Percentiles rank a stretch among this genome's conserved stretches.
These are phyloP conservation scores for Tetragonula clypearis DNA, from an alignment of 1,140 invertebrate genomes.

Conservation along the genomic window DNA sequence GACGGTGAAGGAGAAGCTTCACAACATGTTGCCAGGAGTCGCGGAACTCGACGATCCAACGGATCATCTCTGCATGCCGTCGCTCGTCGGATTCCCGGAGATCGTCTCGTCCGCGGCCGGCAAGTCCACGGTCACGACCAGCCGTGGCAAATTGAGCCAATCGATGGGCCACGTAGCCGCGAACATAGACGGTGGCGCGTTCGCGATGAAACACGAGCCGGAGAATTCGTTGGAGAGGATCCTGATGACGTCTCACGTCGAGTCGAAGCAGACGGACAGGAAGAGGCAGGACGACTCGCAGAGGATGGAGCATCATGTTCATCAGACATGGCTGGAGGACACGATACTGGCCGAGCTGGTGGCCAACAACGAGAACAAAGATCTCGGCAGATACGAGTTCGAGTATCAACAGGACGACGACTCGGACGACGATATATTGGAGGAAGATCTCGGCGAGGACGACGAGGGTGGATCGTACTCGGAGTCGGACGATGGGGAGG, in stretches of 20 bases:
- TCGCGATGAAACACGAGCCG: conserved; percentile 64
- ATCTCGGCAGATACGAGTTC: conserved; percentile 72
- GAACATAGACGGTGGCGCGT: conserved; percentile 56
- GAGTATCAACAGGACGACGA: conserved; percentile 80
- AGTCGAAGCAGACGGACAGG: conserved; percentile 57
- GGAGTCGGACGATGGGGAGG: conserved; percentile 76
- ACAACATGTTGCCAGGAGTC: conserved; percentile 71
- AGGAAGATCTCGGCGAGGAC: conserved; percentile 73
- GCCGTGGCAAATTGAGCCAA: conserved; percentile 48
- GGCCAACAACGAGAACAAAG: conserved; percentile 69
- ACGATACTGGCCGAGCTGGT: conserved; percentile 73
- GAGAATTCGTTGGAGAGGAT: conserved; percentile 54
- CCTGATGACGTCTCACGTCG: conserved; percentile 48
- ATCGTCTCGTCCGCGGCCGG: conserved; percentile 69
- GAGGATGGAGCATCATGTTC: conserved; percentile 63
- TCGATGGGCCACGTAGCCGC: conserved; percentile 9
- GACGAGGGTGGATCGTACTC: conserved; percentile 78
- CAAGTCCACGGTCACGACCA: conserved; percentile 59
- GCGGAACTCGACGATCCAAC: conserved; percentile 77
- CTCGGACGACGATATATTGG: conserved; percentile 81
- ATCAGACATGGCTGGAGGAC: conserved; percentile 75
- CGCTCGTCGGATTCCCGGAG: conserved; percentile 78
- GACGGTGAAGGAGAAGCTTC: conserved; percentile 68
- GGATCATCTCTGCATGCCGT: conserved; percentile 77
- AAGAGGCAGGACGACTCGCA: conserved; percentile 71